Evolutionary conservation across 2,888 invertebrate species (phyloP), one percentile per base, ranked within the genome.

Genomic region (Trichogramma dendrolimi): DNA sequence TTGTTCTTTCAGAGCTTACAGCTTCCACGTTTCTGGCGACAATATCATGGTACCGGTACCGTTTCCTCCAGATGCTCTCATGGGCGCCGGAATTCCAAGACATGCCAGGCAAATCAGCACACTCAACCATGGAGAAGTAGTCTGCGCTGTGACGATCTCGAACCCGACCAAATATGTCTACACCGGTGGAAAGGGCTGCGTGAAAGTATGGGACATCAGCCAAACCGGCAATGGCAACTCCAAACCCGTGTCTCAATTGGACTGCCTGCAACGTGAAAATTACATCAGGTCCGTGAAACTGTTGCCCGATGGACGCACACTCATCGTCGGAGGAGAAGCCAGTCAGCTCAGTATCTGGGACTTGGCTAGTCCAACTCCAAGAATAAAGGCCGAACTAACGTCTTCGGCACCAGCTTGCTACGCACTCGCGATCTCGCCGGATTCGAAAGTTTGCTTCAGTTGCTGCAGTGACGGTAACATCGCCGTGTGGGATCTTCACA

Each of bases 381-480:
- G 93, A 57, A 92, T 95, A 74, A 95, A 94, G 80, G 92, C 93
- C 6, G 96, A 96, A 79, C 84, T 97, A 67, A 94, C 94, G 27
- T 94, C 94, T 0, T 90, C 90, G 64, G 95, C 96, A 5, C 96
- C 96, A 4, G 96, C 96, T 1, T 97, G 96, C 80, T 97, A 97
- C 78, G 96, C 96, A n/a, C 85, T 97, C 39, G 96, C 96, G 61
- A 94, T 97, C 71, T 93, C 93, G 73, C 94, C 94, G 0, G 96
- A 97, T 80, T 92, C 94, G 44, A 96, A 96, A 84, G 90, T 95
- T 67, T 96, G 96, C 85, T 97, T 96, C 83, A 94, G 94, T 76
- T 96, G 96, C 81, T 96, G 96, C 81, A 94, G 94, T 53, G 96
- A 96, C 80, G 96, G 96, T 52, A 92, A 95, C 83, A 95, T 96